Evolutionary conservation across 2,797 vertebrate species (phyloP).

Genomic region (Cryptoprocta ferox): DNA sequence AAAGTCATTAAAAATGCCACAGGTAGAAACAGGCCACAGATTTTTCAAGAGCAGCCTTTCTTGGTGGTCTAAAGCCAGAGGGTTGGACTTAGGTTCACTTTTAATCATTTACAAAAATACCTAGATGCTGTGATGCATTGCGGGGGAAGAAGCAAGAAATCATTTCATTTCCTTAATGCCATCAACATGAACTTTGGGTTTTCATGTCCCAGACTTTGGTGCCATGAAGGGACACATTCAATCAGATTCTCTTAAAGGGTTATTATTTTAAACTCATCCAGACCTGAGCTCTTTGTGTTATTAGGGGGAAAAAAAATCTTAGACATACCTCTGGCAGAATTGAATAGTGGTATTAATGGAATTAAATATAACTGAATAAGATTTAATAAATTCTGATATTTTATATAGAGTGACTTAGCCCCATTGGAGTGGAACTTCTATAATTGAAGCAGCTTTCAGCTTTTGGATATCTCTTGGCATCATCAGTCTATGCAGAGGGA

Average conservation of each 20-base stretch:
- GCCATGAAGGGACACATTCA: constrained; percentile 76
- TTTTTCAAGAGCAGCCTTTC: neutral
- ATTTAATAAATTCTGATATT: constrained; percentile 81
- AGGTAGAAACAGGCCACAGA: neutral
- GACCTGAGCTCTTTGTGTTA: constrained; percentile 85
- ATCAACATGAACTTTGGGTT: constrained; percentile 80
- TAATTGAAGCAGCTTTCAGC: constrained; percentile 61
- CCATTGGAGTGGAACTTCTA: constrained; percentile 54
- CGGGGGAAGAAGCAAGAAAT: neutral
- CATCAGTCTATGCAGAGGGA: neutral
- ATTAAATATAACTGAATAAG: constrained; percentile 84
- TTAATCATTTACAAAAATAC: constrained; percentile 79
- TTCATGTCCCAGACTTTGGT: constrained; percentile 71
- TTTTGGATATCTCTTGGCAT: neutral
- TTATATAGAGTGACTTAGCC: constrained; percentile 80
- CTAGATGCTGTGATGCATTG: constrained; percentile 71
- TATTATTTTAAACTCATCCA: constrained; percentile 85
- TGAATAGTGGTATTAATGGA: constrained; percentile 83
- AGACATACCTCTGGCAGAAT: constrained; percentile 82
- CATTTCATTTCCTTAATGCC: constrained; percentile 82
- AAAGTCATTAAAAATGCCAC: neutral
- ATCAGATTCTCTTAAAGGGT: constrained; percentile 79
- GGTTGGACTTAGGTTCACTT: constrained; percentile 15
- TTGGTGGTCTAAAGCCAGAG: neutral
- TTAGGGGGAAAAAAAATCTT: constrained; percentile 79